Conservation (phyloP, 2,888 invertebrate species). For the Thyatira batis region DNA sequence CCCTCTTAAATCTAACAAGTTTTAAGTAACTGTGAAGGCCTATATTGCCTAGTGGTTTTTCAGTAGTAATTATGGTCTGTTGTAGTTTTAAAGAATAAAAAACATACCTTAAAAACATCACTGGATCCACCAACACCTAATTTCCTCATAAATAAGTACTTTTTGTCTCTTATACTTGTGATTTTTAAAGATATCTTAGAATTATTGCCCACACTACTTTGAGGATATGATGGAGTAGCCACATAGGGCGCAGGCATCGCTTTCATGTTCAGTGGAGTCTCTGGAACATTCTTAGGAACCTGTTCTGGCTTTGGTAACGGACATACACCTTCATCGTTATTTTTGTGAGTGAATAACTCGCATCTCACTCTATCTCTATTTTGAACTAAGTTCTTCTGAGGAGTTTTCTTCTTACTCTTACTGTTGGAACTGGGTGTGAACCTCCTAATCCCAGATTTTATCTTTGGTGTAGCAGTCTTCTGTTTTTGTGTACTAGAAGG, state of each 20-base stretch:
- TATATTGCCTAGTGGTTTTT: too few species aligned
- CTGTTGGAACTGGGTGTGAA: constrained; percentile 64
- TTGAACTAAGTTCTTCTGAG: constrained; percentile 42
- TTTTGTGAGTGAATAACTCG: constrained; percentile 57
- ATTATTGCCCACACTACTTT: constrained; percentile 51
- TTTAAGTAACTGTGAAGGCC: too few species aligned
- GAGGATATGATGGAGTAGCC: constrained; percentile 74
- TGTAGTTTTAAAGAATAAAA: neutral
- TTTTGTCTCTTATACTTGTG: constrained; percentile 86
- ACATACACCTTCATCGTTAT: constrained; percentile 36
- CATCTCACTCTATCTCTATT: constrained; percentile 68
- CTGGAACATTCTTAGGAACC: constrained; percentile 38
- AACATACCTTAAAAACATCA: constrained; percentile 85
- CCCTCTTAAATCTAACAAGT: too few species aligned
- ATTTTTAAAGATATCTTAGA: constrained; percentile 72
- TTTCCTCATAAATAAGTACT: constrained; percentile 88
- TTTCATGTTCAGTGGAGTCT: constrained; percentile 62
- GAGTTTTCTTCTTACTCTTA: constrained; percentile 58
- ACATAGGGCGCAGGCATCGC: constrained; percentile 52
- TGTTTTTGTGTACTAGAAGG: constrained; percentile 47
- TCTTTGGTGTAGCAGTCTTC: constrained; percentile 63
- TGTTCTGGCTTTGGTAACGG: constrained; percentile 22
- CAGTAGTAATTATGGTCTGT: too few species aligned
- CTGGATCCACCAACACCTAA: constrained; percentile 96
- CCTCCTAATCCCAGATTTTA: constrained; percentile 66